These are phyloP conservation scores for Trematomus bernacchii DNA, from an alignment of 2,797 vertebrate genomes.

Conservation along the genomic window DNA sequence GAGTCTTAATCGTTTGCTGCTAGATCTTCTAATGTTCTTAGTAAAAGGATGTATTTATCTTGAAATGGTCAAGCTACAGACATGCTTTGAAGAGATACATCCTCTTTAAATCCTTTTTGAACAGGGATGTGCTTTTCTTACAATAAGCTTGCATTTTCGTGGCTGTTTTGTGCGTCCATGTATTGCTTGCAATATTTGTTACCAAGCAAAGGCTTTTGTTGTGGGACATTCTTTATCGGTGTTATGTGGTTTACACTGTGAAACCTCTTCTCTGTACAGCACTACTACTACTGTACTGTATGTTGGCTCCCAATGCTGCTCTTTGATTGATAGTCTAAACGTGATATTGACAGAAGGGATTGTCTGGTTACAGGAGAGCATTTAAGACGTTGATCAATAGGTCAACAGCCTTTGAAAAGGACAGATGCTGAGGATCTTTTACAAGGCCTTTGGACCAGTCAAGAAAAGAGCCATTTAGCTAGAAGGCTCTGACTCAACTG, in stretches of 20 bases:
- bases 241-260: not conserved
- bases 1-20: not conserved
- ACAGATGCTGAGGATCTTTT: constrained; percentile 53
- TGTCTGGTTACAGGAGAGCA: constrained; percentile 39
- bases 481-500: constrained; percentile 36
- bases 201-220: not conserved
- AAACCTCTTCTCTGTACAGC: not conserved
- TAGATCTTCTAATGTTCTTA: not conserved
- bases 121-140: not conserved
- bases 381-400: constrained; percentile 58
- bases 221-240: constrained; percentile 10
- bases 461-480: constrained; percentile 41
- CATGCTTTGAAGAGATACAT: not conserved
- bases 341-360: constrained; percentile 44
- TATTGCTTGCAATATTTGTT: not conserved
- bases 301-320: not conserved
- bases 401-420: constrained; percentile 44
- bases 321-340: constrained; percentile 37
- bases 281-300: not conserved
- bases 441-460: constrained; percentile 28
- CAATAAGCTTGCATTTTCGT: not conserved
- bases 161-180: not conserved
- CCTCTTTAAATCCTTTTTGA: not conserved
- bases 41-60: not conserved
- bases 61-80: not conserved